phyloP scores from a whole-genome alignment of 2,888 invertebrate species.

The Mystacides longicornis region DNA sequence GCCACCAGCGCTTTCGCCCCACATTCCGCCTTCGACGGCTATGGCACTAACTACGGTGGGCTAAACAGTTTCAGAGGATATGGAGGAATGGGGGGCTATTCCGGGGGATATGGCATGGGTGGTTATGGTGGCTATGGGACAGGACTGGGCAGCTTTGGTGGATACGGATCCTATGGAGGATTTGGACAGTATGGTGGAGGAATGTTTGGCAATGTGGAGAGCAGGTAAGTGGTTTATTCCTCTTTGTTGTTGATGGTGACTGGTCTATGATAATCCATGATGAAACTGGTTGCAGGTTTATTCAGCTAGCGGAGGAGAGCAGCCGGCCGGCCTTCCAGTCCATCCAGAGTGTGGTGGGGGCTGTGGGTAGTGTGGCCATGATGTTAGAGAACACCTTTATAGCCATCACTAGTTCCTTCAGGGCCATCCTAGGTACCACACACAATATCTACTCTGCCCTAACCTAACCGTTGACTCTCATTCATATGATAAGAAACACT shows the following conservation, averaged over 20 bases:
- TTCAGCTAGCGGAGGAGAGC: slow-evolving; percentile 84
- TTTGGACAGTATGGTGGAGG: slow-evolving; percentile 41
- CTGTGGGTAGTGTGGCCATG: slow-evolving; percentile 89
- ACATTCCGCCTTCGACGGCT: slow-evolving; percentile 7
- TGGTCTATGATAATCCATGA: neutral
- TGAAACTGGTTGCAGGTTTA: slow-evolving; percentile 50
- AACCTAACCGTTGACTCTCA: too few species aligned
- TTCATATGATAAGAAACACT: too few species aligned
- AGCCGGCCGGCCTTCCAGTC: slow-evolving; percentile 91
- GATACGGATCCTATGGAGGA: slow-evolving; percentile 30
- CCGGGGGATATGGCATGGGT: slow-evolving; percentile 30
- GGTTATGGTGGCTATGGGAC: slow-evolving; percentile 31
- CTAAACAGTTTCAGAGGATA: slow-evolving; percentile 28
- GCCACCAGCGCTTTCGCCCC: neutral
- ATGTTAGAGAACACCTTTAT: slow-evolving; percentile 96
- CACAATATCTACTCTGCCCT: too few species aligned
- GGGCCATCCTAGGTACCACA: slow-evolving; percentile 83
- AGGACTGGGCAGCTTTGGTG: slow-evolving; percentile 35
- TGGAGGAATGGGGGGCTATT: slow-evolving; percentile 16
- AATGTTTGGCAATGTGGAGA: slow-evolving; percentile 55
- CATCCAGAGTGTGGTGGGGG: slow-evolving; percentile 85
- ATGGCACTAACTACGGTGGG: slow-evolving; percentile 28
- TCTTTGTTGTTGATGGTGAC: too few species aligned
- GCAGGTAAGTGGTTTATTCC: slow-evolving; percentile 46
- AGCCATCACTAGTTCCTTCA: slow-evolving; percentile 90